Evolutionary conservation across 2,888 invertebrate genomes (phyloP).

Genomic region (Caenorhabditis becei): DNA sequence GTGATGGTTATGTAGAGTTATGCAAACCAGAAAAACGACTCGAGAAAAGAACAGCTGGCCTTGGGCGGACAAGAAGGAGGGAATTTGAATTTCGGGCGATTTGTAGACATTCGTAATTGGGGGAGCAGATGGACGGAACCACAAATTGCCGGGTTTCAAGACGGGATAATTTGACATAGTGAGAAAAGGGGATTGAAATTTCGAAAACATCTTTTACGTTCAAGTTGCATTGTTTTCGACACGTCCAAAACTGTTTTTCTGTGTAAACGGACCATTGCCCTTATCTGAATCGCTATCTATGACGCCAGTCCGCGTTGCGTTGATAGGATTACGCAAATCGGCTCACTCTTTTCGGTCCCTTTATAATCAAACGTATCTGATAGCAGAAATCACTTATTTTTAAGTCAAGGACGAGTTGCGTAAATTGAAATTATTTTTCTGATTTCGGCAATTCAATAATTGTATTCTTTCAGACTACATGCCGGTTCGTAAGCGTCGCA

Average conservation of each 20-base stretch:
- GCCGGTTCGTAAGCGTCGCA: slow-evolving; percentile 54
- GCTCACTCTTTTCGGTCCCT: slow-evolving; percentile 13
- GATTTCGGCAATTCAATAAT: not conserved
- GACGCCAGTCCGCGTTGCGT: slow-evolving; percentile 17
- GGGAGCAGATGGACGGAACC: slow-evolving; percentile 34
- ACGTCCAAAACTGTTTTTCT: not conserved
- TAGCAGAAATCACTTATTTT: not conserved
- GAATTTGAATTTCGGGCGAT: slow-evolving; percentile 15
- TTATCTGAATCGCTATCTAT: slow-evolving; percentile 9
- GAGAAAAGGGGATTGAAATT: not conserved
- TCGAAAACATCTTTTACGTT: not conserved
- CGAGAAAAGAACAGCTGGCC: slow-evolving; percentile 54
- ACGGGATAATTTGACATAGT: slow-evolving; percentile 6
- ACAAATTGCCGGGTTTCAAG: slow-evolving; percentile 31
- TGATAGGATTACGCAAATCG: slow-evolving; percentile 34
- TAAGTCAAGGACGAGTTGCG: slow-evolving; percentile 33
- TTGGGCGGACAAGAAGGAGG: not conserved
- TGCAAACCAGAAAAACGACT: slow-evolving; percentile 33
- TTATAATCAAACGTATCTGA: not conserved
- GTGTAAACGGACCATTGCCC: not conserved
- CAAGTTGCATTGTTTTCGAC: not conserved
- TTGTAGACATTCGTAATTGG: slow-evolving; percentile 12
- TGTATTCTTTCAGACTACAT: slow-evolving; percentile 48
- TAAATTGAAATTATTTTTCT: not conserved
- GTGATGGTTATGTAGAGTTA: slow-evolving; percentile 49